Conservation (phyloP, 1,140 invertebrate genomes). For the Lepeophtheirus salmonis region DNA sequence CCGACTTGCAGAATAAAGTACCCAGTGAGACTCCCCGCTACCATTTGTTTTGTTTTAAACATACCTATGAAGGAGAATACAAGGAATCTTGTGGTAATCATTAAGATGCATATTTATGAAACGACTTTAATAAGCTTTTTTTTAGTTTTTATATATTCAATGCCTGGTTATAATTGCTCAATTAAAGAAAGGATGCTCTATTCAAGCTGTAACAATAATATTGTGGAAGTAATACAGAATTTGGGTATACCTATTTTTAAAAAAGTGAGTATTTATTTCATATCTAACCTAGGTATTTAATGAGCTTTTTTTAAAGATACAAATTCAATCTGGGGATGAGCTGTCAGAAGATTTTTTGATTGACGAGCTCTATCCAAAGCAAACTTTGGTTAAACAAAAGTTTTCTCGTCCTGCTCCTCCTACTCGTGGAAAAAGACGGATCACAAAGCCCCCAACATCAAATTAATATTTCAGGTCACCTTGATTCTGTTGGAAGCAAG, state of each 20-base stretch:
- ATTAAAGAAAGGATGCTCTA: slow-evolving; percentile 94
- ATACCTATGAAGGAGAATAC: slow-evolving; percentile 76
- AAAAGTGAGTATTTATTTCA: slow-evolving; percentile 41
- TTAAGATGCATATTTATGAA: background rate
- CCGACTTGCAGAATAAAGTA: slow-evolving; percentile 48
- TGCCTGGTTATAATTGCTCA: slow-evolving; percentile 77
- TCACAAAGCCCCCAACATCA: slow-evolving; percentile 40
- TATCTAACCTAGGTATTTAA: slow-evolving; percentile 13
- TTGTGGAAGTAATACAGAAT: slow-evolving; percentile 51
- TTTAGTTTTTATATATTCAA: slow-evolving; percentile 67
- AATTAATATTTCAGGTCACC: too few species aligned
- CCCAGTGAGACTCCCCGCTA: slow-evolving; percentile 68
- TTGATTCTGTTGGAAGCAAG: too few species aligned
- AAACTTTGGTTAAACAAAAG: slow-evolving; percentile 64
- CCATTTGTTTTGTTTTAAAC: slow-evolving; percentile 74
- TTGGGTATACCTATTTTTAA: slow-evolving; percentile 52
- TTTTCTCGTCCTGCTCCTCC: slow-evolving; percentile 88
- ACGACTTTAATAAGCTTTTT: too few species aligned
- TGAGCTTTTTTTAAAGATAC: slow-evolving; percentile 42
- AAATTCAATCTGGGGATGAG: slow-evolving; percentile 72
- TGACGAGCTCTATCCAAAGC: slow-evolving; percentile 84
- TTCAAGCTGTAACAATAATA: slow-evolving; percentile 76
- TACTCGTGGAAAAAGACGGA: slow-evolving; percentile 65
- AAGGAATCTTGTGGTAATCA: slow-evolving; percentile 53
- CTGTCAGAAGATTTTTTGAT: slow-evolving; percentile 69